Base-by-base conservation (phyloP, 1,140 invertebrate species). In the Conus ventricosus region DNA sequence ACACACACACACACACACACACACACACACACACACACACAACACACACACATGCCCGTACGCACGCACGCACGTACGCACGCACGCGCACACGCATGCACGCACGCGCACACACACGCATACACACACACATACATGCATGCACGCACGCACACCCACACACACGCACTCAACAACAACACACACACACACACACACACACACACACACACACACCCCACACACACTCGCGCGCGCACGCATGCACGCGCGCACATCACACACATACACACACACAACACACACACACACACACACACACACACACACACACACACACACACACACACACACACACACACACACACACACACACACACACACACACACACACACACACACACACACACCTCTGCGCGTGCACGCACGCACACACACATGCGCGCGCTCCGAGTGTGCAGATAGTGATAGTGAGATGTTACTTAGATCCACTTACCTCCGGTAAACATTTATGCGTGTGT, bases 261-360 rank as follows among this genome's bases (percentile, higher is more conserved):
- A 39, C 39, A 0, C 39, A 39, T 3, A 39, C 39, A 3, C 39
- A 39, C 39, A 3, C 39, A 39, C 39, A 7, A 78, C 76, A 78
- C 76, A 78, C 76, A 78, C 76, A 78, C 76, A 78, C 76, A 78
- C 76, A 78, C n/a, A 78, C 76, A 78, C 76, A 75, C 67, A 75
- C 67, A 75, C 67, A 75, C 67, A 75, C 67, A 51, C 78, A 81
- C 39, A 39, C 67, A 75, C 67, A 75, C 67, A 75, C 67, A 75
- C 67, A 51, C 78, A 81, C 39, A 39, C 67, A 75, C 67, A 75
- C 67, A 75, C 67, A 75, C 67, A 51, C 78, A 81, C 39, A 39
- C 67, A 75, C 67, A 75, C 67, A 75, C 67, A 75, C 67, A 51
- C 78, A 81, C 39, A 39, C 67, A 75, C 67, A 75, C 67, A 75